These are phyloP conservation scores for Parasteatoda lunata DNA, from an alignment of 2,888 invertebrate species.

Conservation along the genomic window DNA sequence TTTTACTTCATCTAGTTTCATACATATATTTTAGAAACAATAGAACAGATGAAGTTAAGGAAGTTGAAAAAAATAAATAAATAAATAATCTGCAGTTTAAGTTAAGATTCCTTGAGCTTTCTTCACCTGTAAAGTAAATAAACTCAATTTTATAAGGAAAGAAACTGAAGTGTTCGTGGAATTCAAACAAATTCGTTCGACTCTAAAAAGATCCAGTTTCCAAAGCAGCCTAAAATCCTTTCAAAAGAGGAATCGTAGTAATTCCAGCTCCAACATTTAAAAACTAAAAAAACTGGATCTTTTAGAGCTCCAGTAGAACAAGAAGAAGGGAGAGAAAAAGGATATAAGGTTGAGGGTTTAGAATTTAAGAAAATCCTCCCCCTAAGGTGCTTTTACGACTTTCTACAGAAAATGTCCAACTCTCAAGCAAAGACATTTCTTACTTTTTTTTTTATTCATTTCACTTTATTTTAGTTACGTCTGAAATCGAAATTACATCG, in stretches of 20 bases:
- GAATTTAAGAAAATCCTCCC: slow-evolving; percentile 4
- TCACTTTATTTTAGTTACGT: slow-evolving; percentile 48
- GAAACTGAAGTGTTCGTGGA: too few species aligned
- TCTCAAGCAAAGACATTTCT: neutral
- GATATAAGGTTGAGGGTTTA: neutral
- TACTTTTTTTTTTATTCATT: slow-evolving; percentile 25
- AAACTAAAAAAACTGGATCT: neutral
- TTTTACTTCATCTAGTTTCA: too few species aligned
- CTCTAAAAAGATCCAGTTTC: neutral
- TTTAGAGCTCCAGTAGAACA: neutral
- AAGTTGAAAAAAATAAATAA: too few species aligned
- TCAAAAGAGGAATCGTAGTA: neutral
- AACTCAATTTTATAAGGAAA: too few species aligned
- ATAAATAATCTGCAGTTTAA: too few species aligned
- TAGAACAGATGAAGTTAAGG: too few species aligned
- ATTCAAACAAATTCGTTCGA: too few species aligned
- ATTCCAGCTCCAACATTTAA: neutral
- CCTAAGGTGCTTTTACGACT: slow-evolving; percentile 28
- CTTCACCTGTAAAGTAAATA: too few species aligned
- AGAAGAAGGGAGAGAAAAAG: neutral
- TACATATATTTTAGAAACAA: too few species aligned
- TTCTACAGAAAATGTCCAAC: slow-evolving; percentile 16
- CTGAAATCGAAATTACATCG: slow-evolving; percentile 32
- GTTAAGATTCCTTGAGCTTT: too few species aligned
- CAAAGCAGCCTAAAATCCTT: slow-evolving; percentile 5